phyloP scores from a whole-genome alignment of 2,797 vertebrate species.

The Gallinago solitaria region DNA sequence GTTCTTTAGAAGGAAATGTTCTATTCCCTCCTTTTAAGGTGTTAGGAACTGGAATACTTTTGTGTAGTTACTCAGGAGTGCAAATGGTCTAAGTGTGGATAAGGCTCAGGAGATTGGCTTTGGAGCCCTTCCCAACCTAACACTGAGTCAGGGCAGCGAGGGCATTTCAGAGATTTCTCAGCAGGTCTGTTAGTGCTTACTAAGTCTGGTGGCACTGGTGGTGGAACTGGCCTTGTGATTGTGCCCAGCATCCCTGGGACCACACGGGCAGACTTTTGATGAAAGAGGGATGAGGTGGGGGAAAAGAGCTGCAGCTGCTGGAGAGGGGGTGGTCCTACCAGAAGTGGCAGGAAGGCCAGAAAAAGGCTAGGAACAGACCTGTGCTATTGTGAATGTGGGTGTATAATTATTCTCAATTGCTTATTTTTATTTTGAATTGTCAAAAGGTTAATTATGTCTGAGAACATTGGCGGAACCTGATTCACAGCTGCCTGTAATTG shows the following conservation, averaged over 20 bases:
- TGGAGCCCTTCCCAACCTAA: neutral
- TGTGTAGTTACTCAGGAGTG: neutral
- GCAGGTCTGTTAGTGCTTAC: neutral
- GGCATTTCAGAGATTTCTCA: neutral
- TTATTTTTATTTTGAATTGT: neutral
- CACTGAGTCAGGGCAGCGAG: neutral
- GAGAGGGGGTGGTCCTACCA: neutral
- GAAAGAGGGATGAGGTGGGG: neutral
- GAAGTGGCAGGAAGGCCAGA: neutral
- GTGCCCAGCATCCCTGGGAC: neutral
- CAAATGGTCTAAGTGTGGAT: neutral
- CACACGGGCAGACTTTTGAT: neutral
- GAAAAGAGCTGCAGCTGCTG: neutral
- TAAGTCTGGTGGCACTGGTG: neutral
- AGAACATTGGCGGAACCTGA: slow-evolving; percentile 1
- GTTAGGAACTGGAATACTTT: neutral
- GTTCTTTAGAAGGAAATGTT: neutral
- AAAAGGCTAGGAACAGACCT: neutral
- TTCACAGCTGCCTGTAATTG: slow-evolving; percentile 10
- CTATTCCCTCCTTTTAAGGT: neutral
- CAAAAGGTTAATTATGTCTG: slow-evolving; percentile 1
- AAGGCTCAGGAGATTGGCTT: neutral
- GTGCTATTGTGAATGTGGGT: neutral
- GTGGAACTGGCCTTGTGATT: neutral
- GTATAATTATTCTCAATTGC: neutral